Conservation (phyloP, 2,113 vertebrate species). For the Amia ocellicauda region DNA sequence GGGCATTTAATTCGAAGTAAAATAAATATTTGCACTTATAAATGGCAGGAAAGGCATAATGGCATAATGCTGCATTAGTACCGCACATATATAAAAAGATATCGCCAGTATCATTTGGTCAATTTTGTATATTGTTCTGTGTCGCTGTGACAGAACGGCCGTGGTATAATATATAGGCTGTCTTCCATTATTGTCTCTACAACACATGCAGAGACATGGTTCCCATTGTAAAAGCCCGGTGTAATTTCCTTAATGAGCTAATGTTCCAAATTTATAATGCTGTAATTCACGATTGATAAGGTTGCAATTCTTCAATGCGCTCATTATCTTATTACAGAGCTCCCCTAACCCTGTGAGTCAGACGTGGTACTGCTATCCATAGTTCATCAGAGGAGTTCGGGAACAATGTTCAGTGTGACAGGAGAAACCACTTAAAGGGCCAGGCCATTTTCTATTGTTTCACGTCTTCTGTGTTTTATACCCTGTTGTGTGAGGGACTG, state of each 20-base stretch:
- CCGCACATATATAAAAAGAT: too few species aligned
- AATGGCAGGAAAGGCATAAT: neutral
- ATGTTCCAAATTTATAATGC: constrained; percentile 25
- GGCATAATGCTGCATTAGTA: neutral
- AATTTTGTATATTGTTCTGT: too few species aligned
- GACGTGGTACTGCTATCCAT: neutral
- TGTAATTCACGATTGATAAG: constrained; percentile 27
- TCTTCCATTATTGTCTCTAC: neutral
- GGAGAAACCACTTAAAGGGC: neutral
- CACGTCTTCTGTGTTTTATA: too few species aligned
- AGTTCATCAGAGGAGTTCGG: neutral
- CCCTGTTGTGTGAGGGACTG: too few species aligned
- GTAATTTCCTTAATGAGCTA: constrained; percentile 21
- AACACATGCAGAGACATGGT: constrained; percentile 10
- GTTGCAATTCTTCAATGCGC: constrained; percentile 18
- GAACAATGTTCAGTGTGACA: neutral
- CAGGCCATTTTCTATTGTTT: too few species aligned
- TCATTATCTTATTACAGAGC: constrained; percentile 20
- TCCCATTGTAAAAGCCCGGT: constrained; percentile 2
- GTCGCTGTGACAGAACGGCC: too few species aligned
- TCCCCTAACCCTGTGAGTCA: constrained; percentile 12
- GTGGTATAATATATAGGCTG: neutral
- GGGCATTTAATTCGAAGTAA: neutral
- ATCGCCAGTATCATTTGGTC: too few species aligned
- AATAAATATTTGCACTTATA: neutral